phyloP scores from a whole-genome alignment of 2,797 vertebrate genomes.

The Eleutherodactylus coqui region DNA sequence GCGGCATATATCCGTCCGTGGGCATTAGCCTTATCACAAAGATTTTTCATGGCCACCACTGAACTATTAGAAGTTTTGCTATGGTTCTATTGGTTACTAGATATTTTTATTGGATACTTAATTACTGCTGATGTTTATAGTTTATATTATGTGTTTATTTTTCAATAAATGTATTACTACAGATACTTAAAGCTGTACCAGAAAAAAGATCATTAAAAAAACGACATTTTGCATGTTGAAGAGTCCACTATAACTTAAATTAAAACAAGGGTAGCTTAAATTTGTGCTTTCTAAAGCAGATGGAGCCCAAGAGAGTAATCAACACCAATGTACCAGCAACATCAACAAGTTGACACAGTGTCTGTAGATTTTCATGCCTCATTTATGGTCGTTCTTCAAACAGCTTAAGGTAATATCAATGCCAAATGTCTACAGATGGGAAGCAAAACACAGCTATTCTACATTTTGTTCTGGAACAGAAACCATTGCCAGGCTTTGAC shows the following conservation, averaged over 20 bases:
- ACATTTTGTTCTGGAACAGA: conserved; percentile 47
- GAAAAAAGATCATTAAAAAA: neutral
- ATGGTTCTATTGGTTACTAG: too few relatives aligned
- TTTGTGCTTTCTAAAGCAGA: conserved; percentile 44
- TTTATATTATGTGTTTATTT: neutral
- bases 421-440: conserved; percentile 59
- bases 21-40: too few relatives aligned
- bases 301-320: conserved; percentile 44
- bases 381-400: conserved; percentile 60
- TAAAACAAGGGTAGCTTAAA: conserved; percentile 7
- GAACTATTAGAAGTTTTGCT: too few relatives aligned
- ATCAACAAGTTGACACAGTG: conserved; percentile 42
- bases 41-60: too few relatives aligned
- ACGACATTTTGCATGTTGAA: conserved; percentile 9
- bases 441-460: conserved; percentile 50
- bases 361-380: conserved; percentile 56
- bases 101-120: neutral
- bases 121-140: neutral
- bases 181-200: conserved; percentile 14
- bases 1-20: too few relatives aligned
- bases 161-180: neutral
- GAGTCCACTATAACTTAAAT: conserved; percentile 25
- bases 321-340: conserved; percentile 36
- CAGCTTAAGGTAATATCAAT: conserved; percentile 53
- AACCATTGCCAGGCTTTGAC: conserved; percentile 6